Conservation (phyloP, 30 jellyfish, hydroid and myxozoan genomes). For the Cassiopea andromeda region DNA sequence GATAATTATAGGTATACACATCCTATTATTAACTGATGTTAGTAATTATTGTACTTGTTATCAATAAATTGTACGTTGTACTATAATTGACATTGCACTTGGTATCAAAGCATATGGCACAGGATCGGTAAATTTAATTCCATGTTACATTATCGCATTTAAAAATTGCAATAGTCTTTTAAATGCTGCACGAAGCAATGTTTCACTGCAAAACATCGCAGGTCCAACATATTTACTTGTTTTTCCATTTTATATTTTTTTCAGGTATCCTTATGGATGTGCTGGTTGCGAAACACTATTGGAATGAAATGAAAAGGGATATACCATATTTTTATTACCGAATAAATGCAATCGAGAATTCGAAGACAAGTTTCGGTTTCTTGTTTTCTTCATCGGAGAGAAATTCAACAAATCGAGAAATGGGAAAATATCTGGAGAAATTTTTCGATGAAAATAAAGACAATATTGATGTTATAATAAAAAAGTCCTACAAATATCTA, state of each 20-base stretch:
- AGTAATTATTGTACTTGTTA: too few relatives aligned
- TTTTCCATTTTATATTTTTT: neutral
- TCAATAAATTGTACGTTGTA: too few relatives aligned
- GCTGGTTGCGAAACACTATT: constrained; percentile 41
- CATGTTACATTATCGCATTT: too few relatives aligned
- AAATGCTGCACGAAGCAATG: too few relatives aligned
- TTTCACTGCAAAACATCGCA: too few relatives aligned
- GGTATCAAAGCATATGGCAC: too few relatives aligned
- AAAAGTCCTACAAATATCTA: constrained; percentile 14
- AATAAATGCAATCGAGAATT: constrained; percentile 37
- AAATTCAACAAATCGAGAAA: constrained; percentile 29
- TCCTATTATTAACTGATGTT: too few relatives aligned
- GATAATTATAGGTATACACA: too few relatives aligned
- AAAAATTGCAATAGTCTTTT: too few relatives aligned
- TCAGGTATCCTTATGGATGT: constrained; percentile 50
- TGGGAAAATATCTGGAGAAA: constrained; percentile 37
- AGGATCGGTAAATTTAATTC: too few relatives aligned
- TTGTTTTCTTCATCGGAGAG: constrained; percentile 23
- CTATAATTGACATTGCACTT: too few relatives aligned
- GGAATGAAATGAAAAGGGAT: constrained; percentile 22
- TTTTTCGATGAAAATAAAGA: constrained; percentile 51
- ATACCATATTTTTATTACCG: constrained; percentile 35
- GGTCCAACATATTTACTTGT: too few relatives aligned
- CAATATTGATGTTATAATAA: constrained; percentile 44
- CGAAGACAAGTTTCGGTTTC: constrained; percentile 53